Conservation (phyloP, 2,113 vertebrate species). For the Ictidomys tridecemlineatus region DNA sequence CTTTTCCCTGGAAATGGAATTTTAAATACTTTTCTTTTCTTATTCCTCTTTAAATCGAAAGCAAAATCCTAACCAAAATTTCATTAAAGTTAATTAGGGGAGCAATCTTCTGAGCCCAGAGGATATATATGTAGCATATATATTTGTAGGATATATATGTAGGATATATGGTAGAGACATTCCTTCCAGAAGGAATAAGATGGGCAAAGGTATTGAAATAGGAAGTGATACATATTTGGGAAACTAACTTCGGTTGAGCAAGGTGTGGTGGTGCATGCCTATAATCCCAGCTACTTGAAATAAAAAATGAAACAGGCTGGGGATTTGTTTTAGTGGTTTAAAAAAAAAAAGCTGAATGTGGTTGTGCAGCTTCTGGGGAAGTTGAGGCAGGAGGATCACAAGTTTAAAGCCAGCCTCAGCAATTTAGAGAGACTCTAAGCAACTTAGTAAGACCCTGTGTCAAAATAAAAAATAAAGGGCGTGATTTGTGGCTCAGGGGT, state of each 20-base stretch:
- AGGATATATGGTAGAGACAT: background rate
- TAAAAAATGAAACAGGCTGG: too few relatives aligned
- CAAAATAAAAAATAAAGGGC: too few relatives aligned
- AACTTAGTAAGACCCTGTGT: too few relatives aligned
- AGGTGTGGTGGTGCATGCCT: too few relatives aligned
- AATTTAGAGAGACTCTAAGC: too few relatives aligned
- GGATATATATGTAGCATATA: background rate
- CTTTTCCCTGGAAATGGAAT: background rate
- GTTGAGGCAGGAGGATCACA: too few relatives aligned
- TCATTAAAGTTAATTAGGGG: conserved; percentile 23
- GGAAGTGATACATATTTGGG: background rate
- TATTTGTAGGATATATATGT: background rate
- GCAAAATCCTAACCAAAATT: conserved; percentile 31
- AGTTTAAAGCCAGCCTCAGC: too few relatives aligned
- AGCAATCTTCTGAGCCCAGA: background rate
- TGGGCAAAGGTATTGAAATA: background rate
- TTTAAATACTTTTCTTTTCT: conserved; percentile 33
- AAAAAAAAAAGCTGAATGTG: too few relatives aligned
- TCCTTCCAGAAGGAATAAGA: background rate
- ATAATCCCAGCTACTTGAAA: too few relatives aligned
- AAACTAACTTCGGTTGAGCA: background rate
- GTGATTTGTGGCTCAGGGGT: too few relatives aligned
- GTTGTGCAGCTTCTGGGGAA: too few relatives aligned
- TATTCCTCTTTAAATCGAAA: conserved; percentile 20
- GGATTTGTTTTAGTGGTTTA: too few relatives aligned